Base-by-base conservation (phyloP, 2,113 vertebrate genomes). In the Alethe castanea region DNA sequence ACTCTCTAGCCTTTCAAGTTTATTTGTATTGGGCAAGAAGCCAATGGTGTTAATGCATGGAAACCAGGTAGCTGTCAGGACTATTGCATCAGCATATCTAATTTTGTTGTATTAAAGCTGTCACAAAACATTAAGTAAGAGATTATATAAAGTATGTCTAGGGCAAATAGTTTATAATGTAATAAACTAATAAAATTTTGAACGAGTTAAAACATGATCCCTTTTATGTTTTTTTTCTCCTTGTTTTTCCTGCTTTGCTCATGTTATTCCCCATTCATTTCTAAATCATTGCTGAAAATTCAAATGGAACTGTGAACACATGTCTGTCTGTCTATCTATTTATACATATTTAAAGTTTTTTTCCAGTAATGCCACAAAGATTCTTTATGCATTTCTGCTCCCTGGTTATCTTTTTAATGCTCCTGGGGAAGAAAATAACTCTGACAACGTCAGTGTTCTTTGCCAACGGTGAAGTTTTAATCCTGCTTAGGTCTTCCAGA, bases 81-180 rank as follows among this genome's bases (percentile, higher is more conserved):
- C 59, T 92, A 88, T 91, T 90, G 88, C 69, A 91, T 84, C 86
- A 96, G 96, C 96, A 97, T 97, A 96, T 97, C 97, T 97, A 97
- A 98, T 98, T 97, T 94, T 95, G 86, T 95, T 95, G 62, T 91
- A 96, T 97, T 98, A 98, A 96, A 98, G 72, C 94, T 98, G 96
- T 97, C 96, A 98, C 91, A 98, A 95, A 97, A 96, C 36, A 78
- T 96, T 96, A 96, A 97, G 94, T 88, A 95, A 97, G 96, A 97
- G 96, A 97, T 98, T 97, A 97, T 35, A 84, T 84, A 91, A 98
- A 97, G 71, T 96, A 97, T 97, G 94, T 93, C 91, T 74, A 90
- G 61, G 92, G 69, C 86, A 96, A 96, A 95, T 76, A 96, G 89
- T 94, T 97, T 96, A 96, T 97, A 97, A 97, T 92, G 94, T 80